Percentiles rank a stretch among this genome's conserved stretches.
Conservation (phyloP, 2,113 vertebrate species). For the Microcebus lehilahytsara region DNA sequence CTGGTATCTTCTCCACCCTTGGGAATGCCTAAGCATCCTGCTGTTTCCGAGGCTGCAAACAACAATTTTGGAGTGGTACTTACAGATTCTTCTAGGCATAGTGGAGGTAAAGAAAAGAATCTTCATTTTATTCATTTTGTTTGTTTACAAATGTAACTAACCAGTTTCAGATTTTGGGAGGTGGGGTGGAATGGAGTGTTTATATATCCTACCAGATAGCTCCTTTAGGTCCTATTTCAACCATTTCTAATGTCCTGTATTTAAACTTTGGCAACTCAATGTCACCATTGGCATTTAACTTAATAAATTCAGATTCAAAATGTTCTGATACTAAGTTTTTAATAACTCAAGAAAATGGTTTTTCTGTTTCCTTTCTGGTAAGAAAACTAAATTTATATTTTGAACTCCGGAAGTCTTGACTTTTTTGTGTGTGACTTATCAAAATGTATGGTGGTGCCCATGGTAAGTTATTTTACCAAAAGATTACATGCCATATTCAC, state of each 20-base stretch:
- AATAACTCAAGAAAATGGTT: constrained; percentile 5
- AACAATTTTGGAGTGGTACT: constrained; percentile 92
- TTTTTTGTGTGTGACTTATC: background rate
- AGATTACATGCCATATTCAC: background rate
- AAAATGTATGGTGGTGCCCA: background rate
- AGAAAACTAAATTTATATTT: constrained; percentile 12
- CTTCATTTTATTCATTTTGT: background rate
- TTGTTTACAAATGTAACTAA: background rate
- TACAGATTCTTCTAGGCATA: constrained; percentile 84
- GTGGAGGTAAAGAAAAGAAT: constrained; percentile 87
- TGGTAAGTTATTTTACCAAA: background rate
- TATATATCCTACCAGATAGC: background rate
- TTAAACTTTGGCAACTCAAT: background rate
- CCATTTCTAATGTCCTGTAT: background rate
- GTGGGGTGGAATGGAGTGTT: background rate
- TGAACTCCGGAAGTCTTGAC: constrained; percentile 5
- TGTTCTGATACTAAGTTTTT: background rate
- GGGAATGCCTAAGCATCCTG: constrained; percentile 85
- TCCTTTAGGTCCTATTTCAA: background rate
- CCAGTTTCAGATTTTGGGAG: background rate
- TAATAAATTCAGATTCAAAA: background rate
- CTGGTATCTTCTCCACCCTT: constrained; percentile 83
- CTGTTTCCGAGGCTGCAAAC: constrained; percentile 85
- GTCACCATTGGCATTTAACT: background rate
- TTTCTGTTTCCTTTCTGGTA: constrained; percentile 1